Evolutionary conservation across 1,140 invertebrate genomes (phyloP), one percentile per base, ranked within the genome.

Genomic region (Riptortus pedestris): DNA sequence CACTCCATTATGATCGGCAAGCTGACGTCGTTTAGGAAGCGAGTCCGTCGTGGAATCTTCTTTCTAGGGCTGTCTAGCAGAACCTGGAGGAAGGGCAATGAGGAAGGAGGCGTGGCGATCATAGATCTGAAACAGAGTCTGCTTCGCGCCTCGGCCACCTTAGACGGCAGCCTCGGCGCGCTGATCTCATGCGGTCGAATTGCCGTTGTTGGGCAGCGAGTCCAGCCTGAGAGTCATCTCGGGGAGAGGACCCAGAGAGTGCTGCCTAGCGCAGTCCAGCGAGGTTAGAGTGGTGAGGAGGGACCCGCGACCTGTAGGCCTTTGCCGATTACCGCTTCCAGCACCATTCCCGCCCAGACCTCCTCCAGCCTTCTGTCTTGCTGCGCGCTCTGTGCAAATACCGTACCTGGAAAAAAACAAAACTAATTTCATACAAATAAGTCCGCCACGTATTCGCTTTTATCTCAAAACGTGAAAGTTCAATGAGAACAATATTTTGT

Each of bases 341-440:
- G 22, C 43, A 0, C 33, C 48, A 5, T 12, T 4, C 1, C 26
- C 20, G 7, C 43, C 45, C n/a, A 62, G 31, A 18, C 61, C 27
- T 22, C 62, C 28, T 4, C 61, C 45, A 11, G 61, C 66, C 33
- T 47, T 24, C 28, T 69, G 68, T 14, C 65, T 63, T 2, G 68
- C 68, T 12, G 69, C 68, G 29, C 67, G 29, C 33, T 62, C 43
- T 22, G 68, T 47, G 61, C 68, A 70, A 1, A 70, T 27, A 7
- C 68, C 69, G 31, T 70, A 69, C 51, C 67, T 65, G 61, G 71
- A 75, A 28, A n/a, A 80, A 72, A 5, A 38, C 31, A 38, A 14
- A 7, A 38, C 31, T n/a, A n/a, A n/a, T n/a, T n/a, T n/a, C n/a
- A n/a, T n/a, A n/a, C n/a, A n/a, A n/a, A n/a, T n/a, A n/a, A n/a